These are phyloP conservation scores for Gymnoscelis rufifasciata DNA, from an alignment of 2,888 invertebrate species.

Conservation along the genomic window DNA sequence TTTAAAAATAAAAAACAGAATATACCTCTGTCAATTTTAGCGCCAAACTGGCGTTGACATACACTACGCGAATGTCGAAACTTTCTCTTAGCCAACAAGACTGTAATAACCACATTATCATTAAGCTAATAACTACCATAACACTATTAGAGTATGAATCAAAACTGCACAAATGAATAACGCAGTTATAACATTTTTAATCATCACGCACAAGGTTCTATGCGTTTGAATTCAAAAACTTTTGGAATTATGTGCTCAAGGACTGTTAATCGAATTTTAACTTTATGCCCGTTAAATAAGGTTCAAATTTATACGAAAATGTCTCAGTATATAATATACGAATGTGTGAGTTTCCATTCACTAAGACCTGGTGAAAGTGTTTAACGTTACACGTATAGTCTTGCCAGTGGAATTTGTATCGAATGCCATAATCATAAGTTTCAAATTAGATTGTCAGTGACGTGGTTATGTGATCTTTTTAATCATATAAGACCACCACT, in stretches of 20 bases:
- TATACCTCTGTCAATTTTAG: slow-evolving; percentile 50
- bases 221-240: slow-evolving; percentile 39
- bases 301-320: slow-evolving; percentile 17
- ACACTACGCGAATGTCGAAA: slow-evolving; percentile 34
- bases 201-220: slow-evolving; percentile 19
- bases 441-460: neutral
- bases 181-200: slow-evolving; percentile 19
- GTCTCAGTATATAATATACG: slow-evolving; percentile 20
- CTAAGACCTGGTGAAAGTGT: slow-evolving; percentile 31
- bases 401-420: slow-evolving; percentile 8
- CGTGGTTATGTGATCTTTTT: slow-evolving; percentile 3
- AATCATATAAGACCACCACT: slow-evolving; percentile 21
- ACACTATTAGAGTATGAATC: slow-evolving; percentile 6
- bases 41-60: slow-evolving; percentile 63
- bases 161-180: slow-evolving; percentile 33
- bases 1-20: slow-evolving; percentile 32
- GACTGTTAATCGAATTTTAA: slow-evolving; percentile 18
- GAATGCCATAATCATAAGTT: neutral
- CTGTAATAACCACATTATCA: slow-evolving; percentile 26
- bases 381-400: slow-evolving; percentile 13
- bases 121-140: slow-evolving; percentile 35
- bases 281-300: neutral
- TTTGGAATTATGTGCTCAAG: slow-evolving; percentile 34
- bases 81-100: slow-evolving; percentile 38
- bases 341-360: slow-evolving; percentile 53